Evolutionary conservation across 2,888 invertebrate species (phyloP).

Genomic region (Tenthredo distinguenda): DNA sequence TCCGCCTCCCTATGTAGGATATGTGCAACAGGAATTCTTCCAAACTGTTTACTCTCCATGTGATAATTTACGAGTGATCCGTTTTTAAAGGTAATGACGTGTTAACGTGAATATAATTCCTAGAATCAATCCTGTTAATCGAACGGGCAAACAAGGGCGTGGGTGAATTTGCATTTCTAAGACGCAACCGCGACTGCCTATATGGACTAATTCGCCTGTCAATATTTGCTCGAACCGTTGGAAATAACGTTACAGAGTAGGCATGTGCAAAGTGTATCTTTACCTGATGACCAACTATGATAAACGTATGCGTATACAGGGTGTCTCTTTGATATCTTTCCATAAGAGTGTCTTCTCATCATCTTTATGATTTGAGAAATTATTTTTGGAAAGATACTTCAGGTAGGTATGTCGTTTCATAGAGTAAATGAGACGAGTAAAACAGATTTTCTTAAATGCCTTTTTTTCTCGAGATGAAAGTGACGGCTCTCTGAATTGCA

Average conservation of each 20-base stretch:
- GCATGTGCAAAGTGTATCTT: slow-evolving; percentile 14
- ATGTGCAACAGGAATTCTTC: slow-evolving; percentile 16
- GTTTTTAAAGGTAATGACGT: slow-evolving; percentile 45
- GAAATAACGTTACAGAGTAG: slow-evolving; percentile 28
- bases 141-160: slow-evolving; percentile 42
- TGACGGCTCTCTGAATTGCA: neutral
- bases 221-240: slow-evolving; percentile 43
- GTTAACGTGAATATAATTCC: slow-evolving; percentile 41
- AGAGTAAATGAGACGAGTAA: neutral
- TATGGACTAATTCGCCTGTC: slow-evolving; percentile 48
- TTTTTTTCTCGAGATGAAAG: neutral
- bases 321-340: neutral
- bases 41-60: slow-evolving; percentile 1
- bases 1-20: neutral
- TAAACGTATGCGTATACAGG: neutral
- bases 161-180: slow-evolving; percentile 51
- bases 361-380: neutral
- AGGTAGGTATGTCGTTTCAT: neutral
- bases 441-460: neutral
- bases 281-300: neutral
- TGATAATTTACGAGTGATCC: slow-evolving; percentile 42
- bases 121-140: slow-evolving; percentile 48
- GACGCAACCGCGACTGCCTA: slow-evolving; percentile 35
- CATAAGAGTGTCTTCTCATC: neutral
- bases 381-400: neutral